Evolutionary conservation across 2,113 vertebrate species (phyloP).

Genomic region (Chaetops frenatus): DNA sequence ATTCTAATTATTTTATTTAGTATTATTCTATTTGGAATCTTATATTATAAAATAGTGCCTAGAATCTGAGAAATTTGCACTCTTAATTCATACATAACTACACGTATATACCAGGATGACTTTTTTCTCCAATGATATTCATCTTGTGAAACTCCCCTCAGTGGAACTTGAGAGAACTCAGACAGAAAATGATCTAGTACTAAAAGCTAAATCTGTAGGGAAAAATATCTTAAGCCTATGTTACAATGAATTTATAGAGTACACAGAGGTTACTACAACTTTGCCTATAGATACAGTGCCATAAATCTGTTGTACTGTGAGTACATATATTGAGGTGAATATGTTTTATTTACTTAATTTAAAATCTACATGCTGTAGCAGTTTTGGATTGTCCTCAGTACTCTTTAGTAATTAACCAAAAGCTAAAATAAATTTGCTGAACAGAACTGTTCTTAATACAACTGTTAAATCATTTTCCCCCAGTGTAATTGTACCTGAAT

Average conservation of each 20-base stretch:
- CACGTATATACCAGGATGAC: rapidly evolving
- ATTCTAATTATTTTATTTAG: no score
- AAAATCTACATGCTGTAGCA: neutral
- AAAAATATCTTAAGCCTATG: neutral
- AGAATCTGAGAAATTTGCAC: neutral
- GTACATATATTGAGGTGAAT: neutral
- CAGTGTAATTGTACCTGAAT: constrained; percentile 58
- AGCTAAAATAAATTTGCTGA: constrained; percentile 62
- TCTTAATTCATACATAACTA: neutral
- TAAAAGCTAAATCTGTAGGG: neutral
- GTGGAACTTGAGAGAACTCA: neutral
- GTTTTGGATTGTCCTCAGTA: neutral
- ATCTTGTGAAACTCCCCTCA: neutral
- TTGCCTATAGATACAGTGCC: neutral
- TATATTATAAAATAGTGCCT: neutral
- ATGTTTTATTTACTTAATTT: constrained; percentile 28
- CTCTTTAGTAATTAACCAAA: constrained; percentile 67
- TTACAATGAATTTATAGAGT: neutral
- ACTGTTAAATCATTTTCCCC: constrained; percentile 51
- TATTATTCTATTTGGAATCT: neutral
- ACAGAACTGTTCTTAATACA: constrained; percentile 55
- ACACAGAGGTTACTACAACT: neutral
- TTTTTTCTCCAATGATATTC: neutral
- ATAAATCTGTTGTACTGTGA: neutral
- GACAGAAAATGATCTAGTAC: neutral